phyloP scores from a whole-genome alignment of 2,113 vertebrate genomes.

The Orientallactaga bullata region DNA sequence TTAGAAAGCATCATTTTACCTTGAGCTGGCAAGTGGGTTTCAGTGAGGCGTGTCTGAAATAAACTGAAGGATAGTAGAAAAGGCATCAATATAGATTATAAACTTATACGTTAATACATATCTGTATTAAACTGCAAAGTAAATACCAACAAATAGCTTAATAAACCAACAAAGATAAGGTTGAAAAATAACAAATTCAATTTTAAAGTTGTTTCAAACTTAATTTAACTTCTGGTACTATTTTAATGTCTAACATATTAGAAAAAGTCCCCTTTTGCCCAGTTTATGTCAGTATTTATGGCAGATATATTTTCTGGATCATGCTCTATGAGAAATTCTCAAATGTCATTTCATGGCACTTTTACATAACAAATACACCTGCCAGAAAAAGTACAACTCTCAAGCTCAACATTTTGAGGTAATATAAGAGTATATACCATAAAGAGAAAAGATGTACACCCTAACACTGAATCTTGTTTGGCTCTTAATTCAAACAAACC shows the following conservation, averaged over 20 bases:
- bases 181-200: constrained; percentile 5
- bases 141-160: background rate
- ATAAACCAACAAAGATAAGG: background rate
- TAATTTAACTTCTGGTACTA: constrained; percentile 22
- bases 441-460: background rate
- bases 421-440: background rate
- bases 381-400: background rate
- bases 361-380: background rate
- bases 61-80: constrained; percentile 82
- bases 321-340: background rate
- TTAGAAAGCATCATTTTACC: constrained; percentile 82
- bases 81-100: constrained; percentile 7
- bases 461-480: background rate
- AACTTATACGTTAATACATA: constrained; percentile 20
- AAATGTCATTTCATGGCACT: background rate
- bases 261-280: background rate
- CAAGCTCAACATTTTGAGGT: background rate
- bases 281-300: constrained; percentile 16
- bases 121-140: background rate
- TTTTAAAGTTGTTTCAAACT: constrained; percentile 47
- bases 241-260: background rate
- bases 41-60: constrained; percentile 86
- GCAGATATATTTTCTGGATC: background rate
- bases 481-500: constrained; percentile 56
- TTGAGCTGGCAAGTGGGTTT: constrained; percentile 64